Evolutionary conservation across 2,888 invertebrate species (phyloP), one percentile per base, ranked within the genome.

Genomic region (Drosophila suboccidentalis): DNA sequence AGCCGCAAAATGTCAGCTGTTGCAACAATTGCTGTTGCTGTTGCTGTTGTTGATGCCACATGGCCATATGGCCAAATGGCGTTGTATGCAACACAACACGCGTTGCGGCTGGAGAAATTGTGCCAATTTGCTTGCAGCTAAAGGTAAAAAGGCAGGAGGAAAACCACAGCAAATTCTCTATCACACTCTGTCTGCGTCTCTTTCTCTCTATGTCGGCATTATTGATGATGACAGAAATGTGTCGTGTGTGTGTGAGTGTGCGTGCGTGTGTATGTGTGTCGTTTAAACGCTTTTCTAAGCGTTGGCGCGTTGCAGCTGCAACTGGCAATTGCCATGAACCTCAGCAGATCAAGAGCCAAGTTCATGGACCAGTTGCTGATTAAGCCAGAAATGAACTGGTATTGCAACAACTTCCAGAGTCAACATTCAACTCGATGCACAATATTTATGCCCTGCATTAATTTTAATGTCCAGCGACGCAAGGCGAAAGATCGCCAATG

Each of bases 201-300:
- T 46, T 65, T 57, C 53, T 62, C 71, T 72, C 64, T 72, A 74
- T 73, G 81, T 74, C 89, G 89, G 89, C 81, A 80, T 89, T 90
- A 90, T 89, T 89, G 90, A 89, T 90, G 83, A 83, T 89, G 89
- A 87, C 88, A 89, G 83, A 89, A 87, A 90, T 87, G 79, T 89
- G 90, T 87, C 85, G 78, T 77, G 44, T 53, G 78, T 77, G 44
- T 53, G 59, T 66, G 44, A 41, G 39, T 51, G 54, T 62, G 53
- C 34, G 44, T 63, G 44, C 46, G 46, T 50, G 58, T 43, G 49
- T 61, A 53, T 50, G 49, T 63, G 53, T 54, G 57, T 70, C 51
- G 62, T 54, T 77, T 75, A 39, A 61, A 58, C 50, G 63, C 44
- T 67, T 78, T 72, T 78, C 78, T 75, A 76, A 73, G 61, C 58